These are phyloP conservation scores for Hoplostethus mediterraneus DNA, from an alignment of 2,797 vertebrate species.

Conservation along the genomic window DNA sequence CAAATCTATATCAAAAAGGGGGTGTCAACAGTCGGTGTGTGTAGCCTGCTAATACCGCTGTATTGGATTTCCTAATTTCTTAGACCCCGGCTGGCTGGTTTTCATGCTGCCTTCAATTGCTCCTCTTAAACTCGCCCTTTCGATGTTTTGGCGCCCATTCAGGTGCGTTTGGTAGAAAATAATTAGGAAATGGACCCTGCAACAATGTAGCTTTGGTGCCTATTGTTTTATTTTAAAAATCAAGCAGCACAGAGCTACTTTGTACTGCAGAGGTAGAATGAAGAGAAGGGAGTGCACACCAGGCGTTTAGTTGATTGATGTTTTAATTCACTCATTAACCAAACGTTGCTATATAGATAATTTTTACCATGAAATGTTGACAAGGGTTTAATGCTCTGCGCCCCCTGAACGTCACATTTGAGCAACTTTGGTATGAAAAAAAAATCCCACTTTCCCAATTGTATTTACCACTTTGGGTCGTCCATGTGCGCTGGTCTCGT, in stretches of 20 bases:
- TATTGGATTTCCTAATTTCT: conserved; percentile 95
- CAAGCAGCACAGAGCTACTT: conserved; percentile 48
- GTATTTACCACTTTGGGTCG: too few species aligned
- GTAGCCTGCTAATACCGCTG: conserved; percentile 90
- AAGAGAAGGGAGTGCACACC: conserved; percentile 36
- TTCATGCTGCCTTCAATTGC: conserved; percentile 87
- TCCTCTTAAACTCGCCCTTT: conserved; percentile 60
- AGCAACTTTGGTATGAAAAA: conserved; percentile 27
- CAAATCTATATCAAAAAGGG: conserved; percentile 98
- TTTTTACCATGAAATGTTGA: conserved; percentile 63
- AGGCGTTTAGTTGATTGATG: conserved; percentile 24
- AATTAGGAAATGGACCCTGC: conserved; percentile 53
- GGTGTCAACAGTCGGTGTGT: conserved; percentile 97
- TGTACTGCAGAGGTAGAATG: conserved; percentile 33
- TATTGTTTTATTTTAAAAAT: conserved; percentile 50
- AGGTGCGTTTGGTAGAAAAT: conserved; percentile 33
- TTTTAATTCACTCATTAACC: conserved; percentile 35
- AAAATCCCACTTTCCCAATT: background rate
- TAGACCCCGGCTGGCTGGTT: conserved; percentile 94
- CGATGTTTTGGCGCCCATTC: conserved; percentile 40
- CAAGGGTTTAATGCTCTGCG: conserved; percentile 42
- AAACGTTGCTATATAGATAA: conserved; percentile 10
- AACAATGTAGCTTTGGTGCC: conserved; percentile 58
- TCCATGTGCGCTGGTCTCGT: too few species aligned
- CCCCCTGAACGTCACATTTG: conserved; percentile 14